These are phyloP conservation scores for Scaeva pyrastri DNA, from an alignment of 2,888 invertebrate genomes.

Conservation along the genomic window DNA sequence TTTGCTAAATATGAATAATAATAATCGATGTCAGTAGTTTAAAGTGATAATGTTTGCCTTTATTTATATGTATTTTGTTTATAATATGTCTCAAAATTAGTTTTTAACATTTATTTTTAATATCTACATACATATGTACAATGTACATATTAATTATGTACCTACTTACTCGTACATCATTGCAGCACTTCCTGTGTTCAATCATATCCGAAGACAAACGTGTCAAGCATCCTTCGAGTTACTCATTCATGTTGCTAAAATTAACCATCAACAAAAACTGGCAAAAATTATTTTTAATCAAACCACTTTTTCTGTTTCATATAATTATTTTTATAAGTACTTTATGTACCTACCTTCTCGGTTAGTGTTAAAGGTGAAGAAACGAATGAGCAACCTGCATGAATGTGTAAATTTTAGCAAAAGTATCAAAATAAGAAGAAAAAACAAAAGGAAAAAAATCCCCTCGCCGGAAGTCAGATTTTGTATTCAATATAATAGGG, in stretches of 20 bases:
- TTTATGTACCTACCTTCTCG: not conserved
- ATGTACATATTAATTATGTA: no score
- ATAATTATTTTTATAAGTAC: constrained; percentile 22
- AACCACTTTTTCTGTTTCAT: constrained; percentile 38
- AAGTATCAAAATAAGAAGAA: not conserved
- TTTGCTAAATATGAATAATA: no score
- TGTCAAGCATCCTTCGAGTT: constrained; percentile 19
- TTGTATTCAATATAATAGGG: constrained; percentile 31
- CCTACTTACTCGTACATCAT: no score
- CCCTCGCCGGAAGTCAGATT: constrained; percentile 70
- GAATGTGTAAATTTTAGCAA: constrained; percentile 6
- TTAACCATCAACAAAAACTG: constrained; percentile 32
- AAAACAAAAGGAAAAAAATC: constrained; percentile 44
- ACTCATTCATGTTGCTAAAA: constrained; percentile 44
- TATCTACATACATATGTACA: no score
- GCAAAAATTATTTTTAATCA: constrained; percentile 24
- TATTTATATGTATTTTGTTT: no score
- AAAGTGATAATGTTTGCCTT: no score
- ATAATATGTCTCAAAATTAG: no score
- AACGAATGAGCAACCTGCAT: constrained; percentile 62
- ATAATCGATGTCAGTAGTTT: no score
- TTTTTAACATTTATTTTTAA: no score
- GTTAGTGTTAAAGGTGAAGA: constrained; percentile 64
- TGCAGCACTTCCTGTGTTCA: constrained; percentile 40
- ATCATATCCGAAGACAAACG: constrained; percentile 1